phyloP scores from a whole-genome alignment of 2,113 vertebrate genomes.

The Mola mola region DNA sequence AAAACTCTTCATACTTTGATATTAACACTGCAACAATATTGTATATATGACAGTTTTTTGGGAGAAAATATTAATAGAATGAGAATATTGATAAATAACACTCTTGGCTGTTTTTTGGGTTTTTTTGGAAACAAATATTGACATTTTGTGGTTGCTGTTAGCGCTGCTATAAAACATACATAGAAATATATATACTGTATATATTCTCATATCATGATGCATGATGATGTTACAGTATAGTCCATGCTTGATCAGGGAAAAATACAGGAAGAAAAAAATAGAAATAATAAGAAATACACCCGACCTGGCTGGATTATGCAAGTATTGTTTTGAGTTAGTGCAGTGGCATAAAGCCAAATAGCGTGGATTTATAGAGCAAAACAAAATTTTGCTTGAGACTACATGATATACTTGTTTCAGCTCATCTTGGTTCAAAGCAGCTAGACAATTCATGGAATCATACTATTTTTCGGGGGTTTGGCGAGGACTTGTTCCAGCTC shows the following conservation, averaged over 20 bases:
- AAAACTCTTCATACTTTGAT: no score
- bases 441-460: slow-evolving; percentile 30
- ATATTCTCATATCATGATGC: no score
- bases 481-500: slow-evolving; percentile 36
- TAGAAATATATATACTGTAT: no score
- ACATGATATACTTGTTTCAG: slow-evolving; percentile 14
- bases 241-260: not conserved
- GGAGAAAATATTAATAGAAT: no score
- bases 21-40: no score
- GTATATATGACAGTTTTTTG: not conserved
- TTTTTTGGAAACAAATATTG: no score
- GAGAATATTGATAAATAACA: no score
- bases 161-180: no score
- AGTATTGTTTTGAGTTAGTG: not conserved
- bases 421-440: slow-evolving; percentile 1
- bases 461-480: slow-evolving; percentile 14
- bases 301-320: not conserved
- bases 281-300: not conserved
- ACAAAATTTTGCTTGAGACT: slow-evolving; percentile 7
- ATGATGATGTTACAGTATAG: no score
- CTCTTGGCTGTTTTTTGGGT: no score
- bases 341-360: slow-evolving; percentile 6
- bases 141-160: no score
- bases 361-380: slow-evolving; percentile 10
- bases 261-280: not conserved